phyloP scores from a whole-genome alignment of 92 coral and sea anemone genomes.

The Hydrozoanthus gracilis region DNA sequence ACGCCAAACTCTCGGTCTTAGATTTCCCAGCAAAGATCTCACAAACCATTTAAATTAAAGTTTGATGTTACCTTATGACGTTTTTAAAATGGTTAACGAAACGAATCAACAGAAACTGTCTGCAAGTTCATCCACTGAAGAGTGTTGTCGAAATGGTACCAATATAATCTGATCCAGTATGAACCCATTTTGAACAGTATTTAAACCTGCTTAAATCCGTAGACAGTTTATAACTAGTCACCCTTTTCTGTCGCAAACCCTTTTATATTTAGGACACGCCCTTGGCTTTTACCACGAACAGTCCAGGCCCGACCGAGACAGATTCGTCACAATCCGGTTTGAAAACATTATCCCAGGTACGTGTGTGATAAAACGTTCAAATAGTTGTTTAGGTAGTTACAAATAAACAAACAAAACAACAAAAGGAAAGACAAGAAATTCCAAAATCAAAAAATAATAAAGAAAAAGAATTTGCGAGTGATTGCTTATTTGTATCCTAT shows the following conservation, averaged over 20 bases:
- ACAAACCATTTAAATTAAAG: no score
- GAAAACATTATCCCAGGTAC: constrained; percentile 9
- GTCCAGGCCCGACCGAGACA: constrained; percentile 32
- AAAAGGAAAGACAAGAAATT: neutral
- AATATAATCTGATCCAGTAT: no score
- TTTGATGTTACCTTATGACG: no score
- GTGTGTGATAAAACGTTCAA: neutral
- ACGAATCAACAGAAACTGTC: no score
- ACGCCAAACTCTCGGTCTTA: no score
- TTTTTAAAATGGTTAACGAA: no score
- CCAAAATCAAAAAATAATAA: neutral
- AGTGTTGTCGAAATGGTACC: no score
- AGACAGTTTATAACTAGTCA: neutral
- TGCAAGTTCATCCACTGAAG: no score
- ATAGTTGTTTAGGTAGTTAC: neutral
- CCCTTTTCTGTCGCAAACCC: neutral
- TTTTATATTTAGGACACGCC: neutral
- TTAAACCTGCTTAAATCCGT: neutral
- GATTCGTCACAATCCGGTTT: neutral
- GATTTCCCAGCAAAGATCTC: no score
- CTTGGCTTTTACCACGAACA: constrained; percentile 15
- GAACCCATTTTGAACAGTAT: no score
- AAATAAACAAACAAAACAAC: neutral
- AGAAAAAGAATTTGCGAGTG: neutral
- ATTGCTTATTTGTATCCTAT: no score